These are phyloP conservation scores for Herminia tarsipennalis DNA, from an alignment of 2,888 invertebrate genomes.

Conservation along the genomic window DNA sequence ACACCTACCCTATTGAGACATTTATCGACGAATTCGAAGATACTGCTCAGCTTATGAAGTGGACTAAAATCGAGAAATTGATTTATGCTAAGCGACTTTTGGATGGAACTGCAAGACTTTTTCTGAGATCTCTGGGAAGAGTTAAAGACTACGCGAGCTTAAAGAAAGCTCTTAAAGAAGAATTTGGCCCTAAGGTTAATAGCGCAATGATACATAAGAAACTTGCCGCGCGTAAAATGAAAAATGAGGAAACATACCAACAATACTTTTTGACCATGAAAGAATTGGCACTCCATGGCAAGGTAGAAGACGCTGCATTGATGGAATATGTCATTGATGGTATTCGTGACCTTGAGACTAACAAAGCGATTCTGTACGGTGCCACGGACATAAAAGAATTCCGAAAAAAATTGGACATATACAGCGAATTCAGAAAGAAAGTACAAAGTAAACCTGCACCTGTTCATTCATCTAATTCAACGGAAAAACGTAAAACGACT, in stretches of 20 bases:
- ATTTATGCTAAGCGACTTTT: conserved; percentile 12
- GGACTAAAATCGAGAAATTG: conserved; percentile 8
- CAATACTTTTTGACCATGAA: conserved; percentile 59
- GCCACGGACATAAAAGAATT: conserved; percentile 31
- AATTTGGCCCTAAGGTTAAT: conserved; percentile 16
- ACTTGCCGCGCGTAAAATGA: conserved; percentile 31
- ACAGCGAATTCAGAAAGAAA: not conserved
- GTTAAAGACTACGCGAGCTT: not conserved
- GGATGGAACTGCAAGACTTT: conserved; percentile 11
- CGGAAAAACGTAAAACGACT: conserved; percentile 6
- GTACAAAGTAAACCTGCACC: not conserved
- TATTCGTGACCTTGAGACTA: conserved; percentile 42
- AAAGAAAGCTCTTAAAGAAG: conserved; percentile 12
- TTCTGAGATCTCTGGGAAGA: conserved; percentile 7
- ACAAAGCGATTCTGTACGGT: conserved; percentile 38
- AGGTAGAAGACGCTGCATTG: conserved; percentile 51
- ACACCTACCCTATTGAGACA: conserved; percentile 6
- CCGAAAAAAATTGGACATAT: conserved; percentile 24
- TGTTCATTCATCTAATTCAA: too few relatives aligned
- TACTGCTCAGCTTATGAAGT: conserved; percentile 2
- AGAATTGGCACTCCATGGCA: conserved; percentile 53
- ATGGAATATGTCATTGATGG: conserved; percentile 64
- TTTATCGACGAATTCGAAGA: too few relatives aligned
- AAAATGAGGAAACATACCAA: conserved; percentile 50
- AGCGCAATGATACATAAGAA: conserved; percentile 16